These are phyloP conservation scores for Aplocera efformata DNA, from an alignment of 2,888 invertebrate species.

Conservation along the genomic window DNA sequence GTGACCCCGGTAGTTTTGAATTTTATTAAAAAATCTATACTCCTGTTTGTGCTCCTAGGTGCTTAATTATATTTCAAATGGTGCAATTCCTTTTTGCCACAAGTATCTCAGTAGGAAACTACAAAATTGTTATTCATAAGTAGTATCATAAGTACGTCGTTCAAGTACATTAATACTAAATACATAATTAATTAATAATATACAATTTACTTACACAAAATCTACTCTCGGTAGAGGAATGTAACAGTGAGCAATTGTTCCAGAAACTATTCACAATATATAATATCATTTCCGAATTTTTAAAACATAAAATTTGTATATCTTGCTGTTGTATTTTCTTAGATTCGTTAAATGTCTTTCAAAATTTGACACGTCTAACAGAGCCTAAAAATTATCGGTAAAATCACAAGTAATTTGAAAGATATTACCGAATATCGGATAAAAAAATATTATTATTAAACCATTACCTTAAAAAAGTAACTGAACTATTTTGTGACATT, in stretches of 20 bases:
- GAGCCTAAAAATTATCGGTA: too few species aligned
- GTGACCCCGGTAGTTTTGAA: conserved; percentile 1
- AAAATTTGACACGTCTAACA: too few species aligned
- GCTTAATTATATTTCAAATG: conserved; percentile 21
- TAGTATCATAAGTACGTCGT: conserved; percentile 36
- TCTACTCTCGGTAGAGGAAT: conserved; percentile 11
- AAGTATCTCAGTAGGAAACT: conserved; percentile 21
- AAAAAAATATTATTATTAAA: too few species aligned
- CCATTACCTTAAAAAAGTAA: too few species aligned
- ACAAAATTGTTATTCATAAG: conserved; percentile 24
- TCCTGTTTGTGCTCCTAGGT: conserved; percentile 36
- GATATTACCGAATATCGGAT: too few species aligned
- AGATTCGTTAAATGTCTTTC: too few species aligned
- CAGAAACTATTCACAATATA: too few species aligned
- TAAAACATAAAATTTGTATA: too few species aligned
- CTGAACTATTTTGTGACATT: not conserved
- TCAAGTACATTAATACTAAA: conserved; percentile 25
- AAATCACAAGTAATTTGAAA: too few species aligned
- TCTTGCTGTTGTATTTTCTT: too few species aligned
- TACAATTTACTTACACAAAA: conserved; percentile 2
- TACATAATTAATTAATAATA: conserved; percentile 26
- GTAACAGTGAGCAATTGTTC: not conserved
- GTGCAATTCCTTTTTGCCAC: conserved; percentile 16
- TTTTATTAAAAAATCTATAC: conserved; percentile 11
- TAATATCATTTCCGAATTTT: too few species aligned